Evolutionary conservation across 2,113 vertebrate species (phyloP).

Genomic region (Macroglossus sobrinus): DNA sequence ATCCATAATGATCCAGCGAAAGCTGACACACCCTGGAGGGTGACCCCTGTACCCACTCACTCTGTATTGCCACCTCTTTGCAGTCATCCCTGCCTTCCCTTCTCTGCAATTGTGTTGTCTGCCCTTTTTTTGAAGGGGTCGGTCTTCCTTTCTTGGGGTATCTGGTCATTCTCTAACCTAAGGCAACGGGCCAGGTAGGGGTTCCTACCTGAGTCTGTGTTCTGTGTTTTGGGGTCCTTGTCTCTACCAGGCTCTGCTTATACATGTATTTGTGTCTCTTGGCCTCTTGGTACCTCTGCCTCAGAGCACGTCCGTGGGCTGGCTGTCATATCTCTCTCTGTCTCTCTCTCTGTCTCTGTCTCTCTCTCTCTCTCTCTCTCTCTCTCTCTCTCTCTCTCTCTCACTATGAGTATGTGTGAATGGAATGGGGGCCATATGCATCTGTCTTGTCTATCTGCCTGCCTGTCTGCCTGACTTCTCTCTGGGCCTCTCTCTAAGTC

Average conservation of each 20-base stretch:
- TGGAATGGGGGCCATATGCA: background rate
- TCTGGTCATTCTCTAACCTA: background rate
- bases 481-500: background rate
- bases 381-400: background rate
- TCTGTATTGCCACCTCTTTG: background rate
- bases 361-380: background rate
- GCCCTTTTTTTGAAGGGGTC: background rate
- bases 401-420: background rate
- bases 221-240: background rate
- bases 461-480: background rate
- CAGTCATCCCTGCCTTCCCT: background rate
- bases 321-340: background rate
- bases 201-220: background rate
- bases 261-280: background rate
- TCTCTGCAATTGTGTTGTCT: background rate
- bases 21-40: background rate
- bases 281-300: background rate
- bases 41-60: background rate
- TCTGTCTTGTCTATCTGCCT: background rate
- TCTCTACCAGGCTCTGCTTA: background rate
- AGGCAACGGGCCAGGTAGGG: background rate
- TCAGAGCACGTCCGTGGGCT: background rate
- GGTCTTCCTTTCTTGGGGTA: background rate
- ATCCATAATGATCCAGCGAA: no score
- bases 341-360: background rate